These are phyloP conservation scores for Sterrhoptilus dennistouni DNA, from an alignment of 2,113 vertebrate species.

Conservation along the genomic window DNA sequence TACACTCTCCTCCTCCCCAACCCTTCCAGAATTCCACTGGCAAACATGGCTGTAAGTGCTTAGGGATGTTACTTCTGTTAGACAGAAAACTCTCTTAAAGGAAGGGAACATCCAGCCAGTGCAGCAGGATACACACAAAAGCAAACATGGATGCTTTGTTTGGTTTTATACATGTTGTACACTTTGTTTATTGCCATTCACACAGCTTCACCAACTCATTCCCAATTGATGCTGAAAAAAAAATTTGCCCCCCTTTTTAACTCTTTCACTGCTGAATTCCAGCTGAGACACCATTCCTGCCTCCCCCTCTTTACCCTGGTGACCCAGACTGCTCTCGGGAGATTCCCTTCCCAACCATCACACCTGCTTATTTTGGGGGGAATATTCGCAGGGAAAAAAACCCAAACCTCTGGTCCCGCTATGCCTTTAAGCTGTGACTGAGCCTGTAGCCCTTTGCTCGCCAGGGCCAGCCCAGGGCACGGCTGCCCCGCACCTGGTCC, in stretches of 20 bases:
- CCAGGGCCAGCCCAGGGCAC: background rate
- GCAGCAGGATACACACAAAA: background rate
- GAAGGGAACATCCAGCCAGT: background rate
- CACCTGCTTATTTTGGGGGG: background rate
- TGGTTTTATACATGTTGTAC: background rate
- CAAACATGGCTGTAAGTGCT: background rate
- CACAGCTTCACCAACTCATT: background rate
- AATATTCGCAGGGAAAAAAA: background rate
- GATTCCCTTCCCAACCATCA: background rate
- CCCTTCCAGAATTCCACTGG: background rate
- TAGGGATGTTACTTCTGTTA: background rate
- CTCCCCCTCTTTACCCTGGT: background rate
- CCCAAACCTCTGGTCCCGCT: background rate
- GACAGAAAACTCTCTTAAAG: background rate
- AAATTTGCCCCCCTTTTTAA: background rate
- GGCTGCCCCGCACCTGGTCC: background rate
- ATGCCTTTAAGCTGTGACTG: background rate
- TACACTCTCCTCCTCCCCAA: background rate
- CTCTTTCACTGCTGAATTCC: background rate
- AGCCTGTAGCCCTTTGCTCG: rapidly evolving
- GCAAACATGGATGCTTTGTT: background rate
- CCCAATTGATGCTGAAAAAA: background rate
- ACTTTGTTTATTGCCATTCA: background rate
- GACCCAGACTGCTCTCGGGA: background rate
- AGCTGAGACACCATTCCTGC: background rate